Percentiles rank a stretch among this genome's conserved stretches.
Evolutionary conservation across 1,140 invertebrate genomes (phyloP).

Genomic region (Lanistes nyassanus): DNA sequence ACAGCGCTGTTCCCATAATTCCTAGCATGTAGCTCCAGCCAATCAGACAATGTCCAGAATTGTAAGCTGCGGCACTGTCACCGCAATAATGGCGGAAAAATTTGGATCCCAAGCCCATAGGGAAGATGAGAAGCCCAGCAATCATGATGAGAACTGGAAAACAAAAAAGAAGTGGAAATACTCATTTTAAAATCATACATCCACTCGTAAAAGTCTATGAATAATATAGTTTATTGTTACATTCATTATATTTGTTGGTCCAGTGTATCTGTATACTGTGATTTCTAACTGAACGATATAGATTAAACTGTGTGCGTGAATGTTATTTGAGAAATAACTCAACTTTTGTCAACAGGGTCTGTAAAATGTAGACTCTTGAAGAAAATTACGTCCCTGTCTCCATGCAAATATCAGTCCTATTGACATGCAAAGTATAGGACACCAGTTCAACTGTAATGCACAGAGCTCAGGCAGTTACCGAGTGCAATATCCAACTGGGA

Average conservation of each 20-base stretch:
- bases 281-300: neutral
- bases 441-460: no score
- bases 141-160: slow-evolving; percentile 53
- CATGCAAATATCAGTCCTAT: no score
- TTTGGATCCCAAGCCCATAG: slow-evolving; percentile 63
- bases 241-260: no score
- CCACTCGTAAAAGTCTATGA: neutral
- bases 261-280: neutral
- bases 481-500: no score
- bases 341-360: no score
- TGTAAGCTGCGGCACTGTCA: slow-evolving; percentile 46
- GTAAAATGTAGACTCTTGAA: no score
- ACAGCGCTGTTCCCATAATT: slow-evolving; percentile 64
- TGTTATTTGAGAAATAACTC: no score
- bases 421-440: no score
- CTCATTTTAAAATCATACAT: neutral
- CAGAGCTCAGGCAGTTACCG: no score
- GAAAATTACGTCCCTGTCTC: no score
- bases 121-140: slow-evolving; percentile 63
- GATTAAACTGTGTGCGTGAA: no score
- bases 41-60: slow-evolving; percentile 61
- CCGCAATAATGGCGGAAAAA: slow-evolving; percentile 64
- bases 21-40: slow-evolving; percentile 67
- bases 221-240: neutral
- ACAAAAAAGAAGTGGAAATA: slow-evolving; percentile 4